Conservation (phyloP, 2,888 invertebrate species). For the Hedychridium roseum region DNA sequence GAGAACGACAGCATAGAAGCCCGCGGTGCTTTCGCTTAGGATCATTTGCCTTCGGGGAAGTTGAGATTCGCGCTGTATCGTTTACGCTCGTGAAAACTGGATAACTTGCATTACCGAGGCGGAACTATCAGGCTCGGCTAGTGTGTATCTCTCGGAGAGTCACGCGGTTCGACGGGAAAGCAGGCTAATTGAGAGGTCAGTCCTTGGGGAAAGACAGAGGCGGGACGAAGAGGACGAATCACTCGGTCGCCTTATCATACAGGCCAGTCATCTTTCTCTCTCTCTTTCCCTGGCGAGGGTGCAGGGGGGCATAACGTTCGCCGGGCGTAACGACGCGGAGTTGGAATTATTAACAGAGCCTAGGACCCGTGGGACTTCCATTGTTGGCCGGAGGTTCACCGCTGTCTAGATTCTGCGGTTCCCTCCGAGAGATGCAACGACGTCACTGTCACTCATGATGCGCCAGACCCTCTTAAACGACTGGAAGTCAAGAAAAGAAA, state of each 20-base stretch:
- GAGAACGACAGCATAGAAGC: too few relatives aligned
- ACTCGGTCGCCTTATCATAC: too few relatives aligned
- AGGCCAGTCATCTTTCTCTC: background rate
- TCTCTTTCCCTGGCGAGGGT: background rate
- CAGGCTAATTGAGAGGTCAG: conserved; percentile 41
- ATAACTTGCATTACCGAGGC: too few relatives aligned
- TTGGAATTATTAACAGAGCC: conserved; percentile 40
- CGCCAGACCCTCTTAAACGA: conserved; percentile 10
- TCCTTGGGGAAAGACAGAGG: conserved; percentile 33
- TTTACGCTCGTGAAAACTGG: too few relatives aligned
- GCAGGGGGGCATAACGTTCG: conserved; percentile 21
- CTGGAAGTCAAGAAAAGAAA: too few relatives aligned
- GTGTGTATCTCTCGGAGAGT: conserved; percentile 24
- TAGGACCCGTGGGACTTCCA: conserved; percentile 25
- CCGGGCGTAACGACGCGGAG: conserved; percentile 38
- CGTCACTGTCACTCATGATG: conserved; percentile 13
- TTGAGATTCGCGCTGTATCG: too few relatives aligned
- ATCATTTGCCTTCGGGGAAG: too few relatives aligned
- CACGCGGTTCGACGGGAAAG: conserved; percentile 28
- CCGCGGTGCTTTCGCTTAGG: too few relatives aligned
- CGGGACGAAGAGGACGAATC: conserved; percentile 38
- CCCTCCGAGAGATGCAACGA: conserved; percentile 27
- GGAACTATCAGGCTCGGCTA: too few relatives aligned
- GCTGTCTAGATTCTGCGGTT: conserved; percentile 15
- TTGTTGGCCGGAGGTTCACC: conserved; percentile 29